phyloP scores from a whole-genome alignment of 1,140 invertebrate species.

The Lasioglossum baleicum region DNA sequence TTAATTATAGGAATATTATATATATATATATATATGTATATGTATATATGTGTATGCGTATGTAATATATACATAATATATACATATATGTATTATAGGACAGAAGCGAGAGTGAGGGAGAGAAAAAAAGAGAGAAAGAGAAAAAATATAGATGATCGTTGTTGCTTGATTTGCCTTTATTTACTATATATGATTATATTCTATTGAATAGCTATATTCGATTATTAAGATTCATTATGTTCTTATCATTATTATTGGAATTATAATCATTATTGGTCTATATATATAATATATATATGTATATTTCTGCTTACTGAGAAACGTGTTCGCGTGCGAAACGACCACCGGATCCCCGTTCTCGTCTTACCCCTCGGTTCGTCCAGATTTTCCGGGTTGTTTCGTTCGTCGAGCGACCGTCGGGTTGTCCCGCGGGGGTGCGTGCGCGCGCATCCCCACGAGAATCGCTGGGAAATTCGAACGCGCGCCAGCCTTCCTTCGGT shows the following conservation, averaged over 20 bases:
- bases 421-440: background rate
- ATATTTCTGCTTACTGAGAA: conserved; percentile 41
- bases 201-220: conserved; percentile 77
- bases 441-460: background rate
- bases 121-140: conserved; percentile 17
- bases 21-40: conserved; percentile 33
- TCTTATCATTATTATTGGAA: conserved; percentile 39
- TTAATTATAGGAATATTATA: conserved; percentile 53
- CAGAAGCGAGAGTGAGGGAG: conserved; percentile 22
- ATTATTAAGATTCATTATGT: conserved; percentile 69
- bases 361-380: background rate
- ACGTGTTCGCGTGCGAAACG: too few species aligned
- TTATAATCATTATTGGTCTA: background rate
- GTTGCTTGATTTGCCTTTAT: conserved; percentile 80
- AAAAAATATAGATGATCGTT: conserved; percentile 72
- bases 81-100: conserved; percentile 48
- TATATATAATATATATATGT: conserved; percentile 58
- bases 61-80: background rate
- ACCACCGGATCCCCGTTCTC: conserved; percentile 6
- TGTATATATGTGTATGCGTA: conserved; percentile 44
- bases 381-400: background rate
- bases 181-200: conserved; percentile 79
- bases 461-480: background rate
- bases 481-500: background rate
- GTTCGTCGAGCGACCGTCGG: background rate